These are phyloP conservation scores for Harpegnathos saltator DNA, from an alignment of 1,140 invertebrate genomes.

Conservation along the genomic window DNA sequence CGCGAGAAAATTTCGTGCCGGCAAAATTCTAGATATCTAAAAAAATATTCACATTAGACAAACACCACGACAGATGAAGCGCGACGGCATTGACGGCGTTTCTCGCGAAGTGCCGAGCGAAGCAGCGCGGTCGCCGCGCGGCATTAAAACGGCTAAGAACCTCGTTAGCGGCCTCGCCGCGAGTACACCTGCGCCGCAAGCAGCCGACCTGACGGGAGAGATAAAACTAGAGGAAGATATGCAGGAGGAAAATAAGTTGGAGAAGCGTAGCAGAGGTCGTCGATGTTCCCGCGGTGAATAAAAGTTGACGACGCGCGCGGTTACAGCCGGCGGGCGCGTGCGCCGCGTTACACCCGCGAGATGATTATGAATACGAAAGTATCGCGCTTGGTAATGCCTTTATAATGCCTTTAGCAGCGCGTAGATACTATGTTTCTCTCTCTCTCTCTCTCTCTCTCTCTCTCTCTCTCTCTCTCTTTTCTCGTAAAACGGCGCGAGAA, in stretches of 20 bases:
- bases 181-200: neutral
- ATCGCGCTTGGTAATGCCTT: neutral
- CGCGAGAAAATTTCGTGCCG: too few species aligned
- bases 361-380: conserved; percentile 22
- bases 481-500: conserved; percentile 34
- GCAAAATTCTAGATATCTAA: too few species aligned
- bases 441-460: too few species aligned
- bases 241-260: neutral
- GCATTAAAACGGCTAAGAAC: neutral
- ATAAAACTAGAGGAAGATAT: neutral
- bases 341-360: conserved; percentile 1
- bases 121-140: too few species aligned
- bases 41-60: too few species aligned
- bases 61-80: too few species aligned
- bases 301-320: conserved; percentile 23
- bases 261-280: neutral
- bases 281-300: conserved; percentile 2
- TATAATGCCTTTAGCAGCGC: neutral
- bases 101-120: too few species aligned
- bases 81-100: too few species aligned
- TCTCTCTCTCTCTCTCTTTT: conserved; percentile 9
- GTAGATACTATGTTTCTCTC: too few species aligned
- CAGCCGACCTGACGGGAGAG: neutral
- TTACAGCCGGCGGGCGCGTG: too few species aligned
- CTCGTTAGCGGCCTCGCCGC: neutral